Conservation (phyloP, 2,888 invertebrate genomes). For the Anodontia alba region DNA sequence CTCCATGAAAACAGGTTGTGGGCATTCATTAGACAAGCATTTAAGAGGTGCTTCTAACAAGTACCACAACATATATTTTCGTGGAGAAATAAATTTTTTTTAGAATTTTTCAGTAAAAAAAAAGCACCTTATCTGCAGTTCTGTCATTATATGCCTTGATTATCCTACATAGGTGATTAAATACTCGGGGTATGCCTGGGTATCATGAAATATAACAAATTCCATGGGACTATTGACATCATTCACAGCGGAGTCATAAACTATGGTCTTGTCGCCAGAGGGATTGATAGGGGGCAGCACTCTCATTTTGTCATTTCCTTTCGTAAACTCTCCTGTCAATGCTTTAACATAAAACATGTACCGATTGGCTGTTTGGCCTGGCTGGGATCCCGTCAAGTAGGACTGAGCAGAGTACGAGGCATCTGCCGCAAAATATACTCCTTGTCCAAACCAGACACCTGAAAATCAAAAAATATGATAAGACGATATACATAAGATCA, state of each 20-base stretch:
- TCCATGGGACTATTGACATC: slow-evolving; percentile 65
- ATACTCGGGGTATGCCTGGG: slow-evolving; percentile 79
- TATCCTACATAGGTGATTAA: slow-evolving; percentile 67
- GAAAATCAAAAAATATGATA: too few species aligned
- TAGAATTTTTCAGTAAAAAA: neutral
- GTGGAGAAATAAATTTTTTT: neutral
- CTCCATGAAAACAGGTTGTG: neutral
- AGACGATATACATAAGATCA: too few species aligned
- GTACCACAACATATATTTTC: neutral
- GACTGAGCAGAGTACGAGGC: slow-evolving; percentile 67
- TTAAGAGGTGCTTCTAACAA: neutral
- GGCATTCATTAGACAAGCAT: neutral
- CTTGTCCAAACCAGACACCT: slow-evolving; percentile 65
- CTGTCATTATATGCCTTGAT: neutral
- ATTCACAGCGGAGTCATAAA: slow-evolving; percentile 76
- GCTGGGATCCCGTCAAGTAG: slow-evolving; percentile 50
- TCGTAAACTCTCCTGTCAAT: slow-evolving; percentile 64
- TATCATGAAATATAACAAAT: slow-evolving; percentile 79
- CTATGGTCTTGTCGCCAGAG: slow-evolving; percentile 26
- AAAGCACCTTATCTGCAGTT: too few species aligned
- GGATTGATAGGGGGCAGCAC: slow-evolving; percentile 60
- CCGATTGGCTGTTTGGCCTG: slow-evolving; percentile 23
- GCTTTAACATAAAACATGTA: slow-evolving; percentile 69
- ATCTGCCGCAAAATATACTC: slow-evolving; percentile 78
- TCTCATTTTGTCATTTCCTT: slow-evolving; percentile 61